phyloP scores from a whole-genome alignment of 2,888 invertebrate species.

The Callinectes sapidus region DNA sequence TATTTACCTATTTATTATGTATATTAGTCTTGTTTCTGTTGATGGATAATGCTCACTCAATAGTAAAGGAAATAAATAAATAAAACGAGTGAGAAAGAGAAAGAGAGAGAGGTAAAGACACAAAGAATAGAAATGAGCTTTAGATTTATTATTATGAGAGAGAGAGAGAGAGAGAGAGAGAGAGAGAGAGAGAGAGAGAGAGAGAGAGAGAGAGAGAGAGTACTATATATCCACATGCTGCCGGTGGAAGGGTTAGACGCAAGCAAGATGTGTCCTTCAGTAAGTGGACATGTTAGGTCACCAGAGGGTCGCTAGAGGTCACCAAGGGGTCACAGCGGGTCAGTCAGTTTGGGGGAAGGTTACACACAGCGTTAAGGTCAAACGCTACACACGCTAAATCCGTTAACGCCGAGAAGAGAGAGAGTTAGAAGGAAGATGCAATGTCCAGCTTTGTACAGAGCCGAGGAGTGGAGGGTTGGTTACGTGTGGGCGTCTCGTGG shows the following conservation, averaged over 20 bases:
- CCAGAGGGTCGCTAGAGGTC: background rate
- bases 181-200: constrained; percentile 10
- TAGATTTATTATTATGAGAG: background rate
- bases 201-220: background rate
- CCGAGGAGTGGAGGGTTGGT: background rate
- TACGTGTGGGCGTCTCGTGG: background rate
- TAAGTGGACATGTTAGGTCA: constrained; percentile 5
- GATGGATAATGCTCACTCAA: too few relatives aligned
- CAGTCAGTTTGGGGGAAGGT: background rate
- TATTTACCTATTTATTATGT: too few relatives aligned
- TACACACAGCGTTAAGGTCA: background rate
- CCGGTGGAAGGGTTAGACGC: background rate
- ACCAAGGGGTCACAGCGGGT: background rate
- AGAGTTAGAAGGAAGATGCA: background rate
- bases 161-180: constrained; percentile 7
- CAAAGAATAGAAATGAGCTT: too few relatives aligned
- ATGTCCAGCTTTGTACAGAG: background rate
- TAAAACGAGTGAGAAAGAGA: background rate
- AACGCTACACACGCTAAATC: background rate
- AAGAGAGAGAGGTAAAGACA: background rate
- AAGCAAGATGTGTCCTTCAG: constrained; percentile 4
- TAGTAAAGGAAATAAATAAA: too few relatives aligned
- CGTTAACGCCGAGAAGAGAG: background rate
- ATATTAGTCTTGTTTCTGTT: too few relatives aligned
- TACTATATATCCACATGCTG: constrained; percentile 27